Percentiles rank a stretch among this genome's conserved stretches.
These are phyloP conservation scores for Epizoanthus fatuus DNA, from an alignment of 92 coral and sea anemone genomes.

Conservation along the genomic window DNA sequence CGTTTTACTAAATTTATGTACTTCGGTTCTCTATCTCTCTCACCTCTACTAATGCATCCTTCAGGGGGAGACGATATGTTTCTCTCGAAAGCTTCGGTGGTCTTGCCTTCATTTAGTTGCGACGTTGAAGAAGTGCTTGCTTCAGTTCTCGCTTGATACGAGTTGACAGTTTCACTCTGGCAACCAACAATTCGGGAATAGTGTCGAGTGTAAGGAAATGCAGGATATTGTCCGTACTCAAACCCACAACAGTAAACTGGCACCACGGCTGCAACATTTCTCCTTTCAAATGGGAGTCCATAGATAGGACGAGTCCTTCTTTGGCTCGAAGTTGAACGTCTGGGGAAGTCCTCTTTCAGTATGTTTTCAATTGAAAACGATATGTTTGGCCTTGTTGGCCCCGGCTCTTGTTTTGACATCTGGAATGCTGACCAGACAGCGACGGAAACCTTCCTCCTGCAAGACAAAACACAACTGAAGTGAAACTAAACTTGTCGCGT, in stretches of 20 bases:
- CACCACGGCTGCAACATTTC: constrained; percentile 22
- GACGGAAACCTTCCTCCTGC: constrained; percentile 19
- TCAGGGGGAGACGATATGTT: constrained; percentile 6
- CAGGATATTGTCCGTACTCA: constrained; percentile 27
- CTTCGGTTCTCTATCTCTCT: constrained; percentile 20
- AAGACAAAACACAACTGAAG: constrained; percentile 37
- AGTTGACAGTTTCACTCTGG: constrained; percentile 27
- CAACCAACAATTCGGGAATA: constrained; percentile 28
- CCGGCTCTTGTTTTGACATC: constrained; percentile 49
- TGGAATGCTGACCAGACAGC: constrained; percentile 24
- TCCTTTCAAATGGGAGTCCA: constrained; percentile 34
- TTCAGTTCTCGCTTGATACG: constrained; percentile 25
- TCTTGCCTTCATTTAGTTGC: constrained; percentile 18
- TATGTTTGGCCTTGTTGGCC: constrained; percentile 37
- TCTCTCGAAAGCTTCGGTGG: constrained; percentile 5
- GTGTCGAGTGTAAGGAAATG: constrained; percentile 34
- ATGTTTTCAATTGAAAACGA: constrained; percentile 42
- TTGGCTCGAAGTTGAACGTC: constrained; percentile 13
- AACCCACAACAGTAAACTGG: constrained; percentile 36
- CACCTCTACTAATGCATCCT: constrained; percentile 23
- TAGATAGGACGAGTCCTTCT: constrained; percentile 23
- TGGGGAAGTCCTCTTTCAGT: constrained; percentile 31
- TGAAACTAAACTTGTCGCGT: constrained; percentile 36
- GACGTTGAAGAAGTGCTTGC: background rate
- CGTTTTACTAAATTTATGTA: constrained; percentile 16